phyloP scores from a whole-genome alignment of 2,113 vertebrate species.

The Sturnira hondurensis region DNA sequence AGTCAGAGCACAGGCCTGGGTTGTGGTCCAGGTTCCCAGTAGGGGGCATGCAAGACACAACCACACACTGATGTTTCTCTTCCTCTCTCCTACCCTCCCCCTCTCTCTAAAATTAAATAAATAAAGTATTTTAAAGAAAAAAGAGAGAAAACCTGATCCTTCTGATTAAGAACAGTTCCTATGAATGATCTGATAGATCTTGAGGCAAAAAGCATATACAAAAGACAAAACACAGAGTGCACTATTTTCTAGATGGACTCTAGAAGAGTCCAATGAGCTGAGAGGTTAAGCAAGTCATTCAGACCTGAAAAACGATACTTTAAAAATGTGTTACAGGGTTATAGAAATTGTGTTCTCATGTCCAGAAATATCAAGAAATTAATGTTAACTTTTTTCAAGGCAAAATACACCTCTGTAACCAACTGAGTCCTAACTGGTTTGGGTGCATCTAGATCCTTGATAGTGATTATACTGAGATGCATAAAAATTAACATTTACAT shows the following conservation, averaged over 20 bases:
- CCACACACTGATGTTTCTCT: too few species aligned
- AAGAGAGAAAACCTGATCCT: background rate
- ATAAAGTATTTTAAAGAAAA: background rate
- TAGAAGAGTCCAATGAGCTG: background rate
- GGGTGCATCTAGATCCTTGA: background rate
- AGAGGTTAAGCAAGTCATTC: background rate
- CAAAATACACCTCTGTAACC: background rate
- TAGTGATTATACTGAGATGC: background rate
- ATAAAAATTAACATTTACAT: background rate
- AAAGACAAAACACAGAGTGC: background rate
- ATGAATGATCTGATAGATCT: background rate
- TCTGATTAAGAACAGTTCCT: slow-evolving; percentile 4
- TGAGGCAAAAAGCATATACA: background rate
- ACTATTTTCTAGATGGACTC: background rate
- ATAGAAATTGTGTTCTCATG: background rate
- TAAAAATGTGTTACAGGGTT: background rate
- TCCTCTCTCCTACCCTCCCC: too few species aligned
- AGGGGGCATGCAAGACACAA: too few species aligned
- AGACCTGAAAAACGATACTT: background rate
- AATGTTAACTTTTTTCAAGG: background rate
- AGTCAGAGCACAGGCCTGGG: too few species aligned
- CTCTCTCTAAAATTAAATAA: too few species aligned
- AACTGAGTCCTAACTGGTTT: background rate
- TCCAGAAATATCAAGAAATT: slow-evolving; percentile 20
- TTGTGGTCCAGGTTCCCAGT: too few species aligned